These are phyloP conservation scores for Lithophane semibrunnea DNA, from an alignment of 2,888 invertebrate genomes.

Conservation along the genomic window DNA sequence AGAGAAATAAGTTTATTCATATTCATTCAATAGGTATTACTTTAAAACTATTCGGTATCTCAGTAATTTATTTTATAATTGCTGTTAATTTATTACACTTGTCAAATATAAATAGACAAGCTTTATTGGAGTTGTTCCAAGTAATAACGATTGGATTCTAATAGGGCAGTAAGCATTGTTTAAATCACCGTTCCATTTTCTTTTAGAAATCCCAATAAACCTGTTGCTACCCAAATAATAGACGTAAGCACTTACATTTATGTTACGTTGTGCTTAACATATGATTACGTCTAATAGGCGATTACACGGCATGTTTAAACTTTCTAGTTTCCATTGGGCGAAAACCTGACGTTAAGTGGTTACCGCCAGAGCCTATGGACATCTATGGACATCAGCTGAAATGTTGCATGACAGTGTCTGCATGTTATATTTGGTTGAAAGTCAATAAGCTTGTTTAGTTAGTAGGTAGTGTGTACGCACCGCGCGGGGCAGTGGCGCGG, in stretches of 20 bases:
- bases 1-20: not conserved
- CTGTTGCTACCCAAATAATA: slow-evolving; percentile 31
- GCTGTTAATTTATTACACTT: slow-evolving; percentile 38
- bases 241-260: not conserved
- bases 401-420: not conserved
- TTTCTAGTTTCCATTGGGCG: not conserved
- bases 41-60: slow-evolving; percentile 9
- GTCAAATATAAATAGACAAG: slow-evolving; percentile 44
- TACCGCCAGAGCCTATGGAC: not conserved
- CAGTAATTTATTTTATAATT: slow-evolving; percentile 20
- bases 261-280: not conserved
- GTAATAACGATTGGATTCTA: slow-evolving; percentile 37
- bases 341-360: not conserved
- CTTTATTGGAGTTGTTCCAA: slow-evolving; percentile 60
- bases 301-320: not conserved
- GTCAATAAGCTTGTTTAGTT: slow-evolving; percentile 15
- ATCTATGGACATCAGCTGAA: too few relatives aligned
- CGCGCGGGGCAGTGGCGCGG: slow-evolving; percentile 91
- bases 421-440: slow-evolving; percentile 23
- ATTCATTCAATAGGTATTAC: not conserved
- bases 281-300: not conserved
- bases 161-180: slow-evolving; percentile 8
- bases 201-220: not conserved
- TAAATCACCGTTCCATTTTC: not conserved
- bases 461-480: slow-evolving; percentile 89